Conservation (phyloP, 1,140 invertebrate genomes). For the Ceratina australensis region DNA sequence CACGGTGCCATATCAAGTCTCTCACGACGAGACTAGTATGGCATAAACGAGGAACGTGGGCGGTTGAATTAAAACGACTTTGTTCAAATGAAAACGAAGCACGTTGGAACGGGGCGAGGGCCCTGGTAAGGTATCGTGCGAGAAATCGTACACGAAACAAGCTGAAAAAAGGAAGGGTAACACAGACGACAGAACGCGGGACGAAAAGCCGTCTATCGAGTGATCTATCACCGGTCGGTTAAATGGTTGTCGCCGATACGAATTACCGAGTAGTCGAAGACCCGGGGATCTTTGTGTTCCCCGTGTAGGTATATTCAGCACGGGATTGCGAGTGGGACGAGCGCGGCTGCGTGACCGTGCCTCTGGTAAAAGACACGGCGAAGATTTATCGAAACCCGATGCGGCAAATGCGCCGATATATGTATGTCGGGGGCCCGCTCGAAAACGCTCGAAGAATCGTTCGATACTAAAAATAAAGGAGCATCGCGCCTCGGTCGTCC, state of each 20-base stretch:
- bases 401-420: constrained; percentile 56
- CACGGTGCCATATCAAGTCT: neutral
- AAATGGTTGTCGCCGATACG: constrained; percentile 52
- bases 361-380: constrained; percentile 50
- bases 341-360: constrained; percentile 55
- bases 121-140: neutral
- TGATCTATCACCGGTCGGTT: constrained; percentile 41
- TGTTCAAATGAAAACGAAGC: neutral
- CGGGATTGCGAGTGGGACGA: constrained; percentile 43
- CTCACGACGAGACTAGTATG: neutral
- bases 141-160: constrained; percentile 6
- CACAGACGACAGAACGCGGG: constrained; percentile 14
- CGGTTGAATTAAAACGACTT: neutral
- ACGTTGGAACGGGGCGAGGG: neutral
- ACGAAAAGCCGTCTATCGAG: constrained; percentile 39
- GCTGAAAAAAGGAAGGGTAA: neutral
- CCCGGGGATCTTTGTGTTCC: constrained; percentile 51
- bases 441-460: constrained; percentile 62
- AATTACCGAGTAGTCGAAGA: constrained; percentile 43
- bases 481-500: constrained; percentile 28
- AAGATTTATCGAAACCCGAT: constrained; percentile 65
- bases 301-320: constrained; percentile 42
- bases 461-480: constrained; percentile 64
- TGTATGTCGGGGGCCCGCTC: constrained; percentile 50
- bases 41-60: neutral